Base-by-base conservation (phyloP, 2,888 invertebrate genomes). In the Seira sanloemensis region DNA sequence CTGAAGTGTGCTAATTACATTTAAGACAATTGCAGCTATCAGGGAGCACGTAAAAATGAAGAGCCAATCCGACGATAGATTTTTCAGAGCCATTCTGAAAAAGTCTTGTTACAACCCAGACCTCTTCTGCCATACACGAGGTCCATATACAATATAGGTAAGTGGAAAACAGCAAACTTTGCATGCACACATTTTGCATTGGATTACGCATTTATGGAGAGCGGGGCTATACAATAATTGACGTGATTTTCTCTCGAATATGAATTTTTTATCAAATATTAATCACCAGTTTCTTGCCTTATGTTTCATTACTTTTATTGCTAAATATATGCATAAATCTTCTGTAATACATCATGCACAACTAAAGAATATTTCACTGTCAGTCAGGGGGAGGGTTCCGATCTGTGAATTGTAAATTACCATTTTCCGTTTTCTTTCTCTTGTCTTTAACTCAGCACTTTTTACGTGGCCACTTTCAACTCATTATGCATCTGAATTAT, bases 351-450 rank as follows among this genome's bases (percentile, higher is more conserved):
- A 75, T 81, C 81, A 81, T 76, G 75, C 75, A 75, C 72, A 81
- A 81, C 75, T 69, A 67, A 81, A 71, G 75, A 81, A 81, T 81
- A 81, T 81, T 81, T 81, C 81, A 81, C 81, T 81, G 81, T 81
- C 81, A 81, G 81, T 81, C 81, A 81, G 71, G 81, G 81, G 81
- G 81, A 75, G 81, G 81, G 75, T 71, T 75, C 66, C 75, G 71
- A 81, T 74, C 80, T 81, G 75, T 81, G 81, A 81, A 81, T 81
- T 81, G 81, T 81, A 81, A 81, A 81, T 81, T 81, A 81, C 81
- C 75, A 71, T 81, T 81, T 81, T 81, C 81, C 81, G 81, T 81
- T 80, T 79, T 75, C n/a, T 67, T 67, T 68, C 24, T 58, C 2
- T 12, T 18, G 58, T 58, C 58, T 58, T 58, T 18, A 58, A 58